These are phyloP conservation scores for Coreoperca whiteheadi DNA, from an alignment of 2,113 vertebrate species.

Conservation along the genomic window DNA sequence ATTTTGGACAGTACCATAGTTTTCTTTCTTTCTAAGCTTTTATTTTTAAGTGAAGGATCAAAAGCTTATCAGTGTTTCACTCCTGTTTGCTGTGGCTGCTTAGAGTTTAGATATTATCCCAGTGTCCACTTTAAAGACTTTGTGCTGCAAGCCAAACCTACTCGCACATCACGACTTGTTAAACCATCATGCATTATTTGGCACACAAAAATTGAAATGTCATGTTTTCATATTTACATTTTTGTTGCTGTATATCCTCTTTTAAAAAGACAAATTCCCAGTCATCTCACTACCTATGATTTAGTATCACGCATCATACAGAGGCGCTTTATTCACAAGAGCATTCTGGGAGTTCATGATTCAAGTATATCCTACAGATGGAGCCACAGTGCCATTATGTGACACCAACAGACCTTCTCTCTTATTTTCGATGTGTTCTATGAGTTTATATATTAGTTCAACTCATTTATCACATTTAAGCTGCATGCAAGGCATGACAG, in stretches of 20 bases:
- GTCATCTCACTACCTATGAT: background rate
- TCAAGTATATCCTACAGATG: conserved; percentile 42
- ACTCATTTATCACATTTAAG: background rate
- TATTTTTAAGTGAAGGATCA: background rate
- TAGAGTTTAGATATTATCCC: background rate
- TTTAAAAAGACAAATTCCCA: background rate
- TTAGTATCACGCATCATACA: no score
- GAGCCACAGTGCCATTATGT: background rate
- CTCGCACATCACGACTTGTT: background rate
- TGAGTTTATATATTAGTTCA: background rate
- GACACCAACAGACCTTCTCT: no score
- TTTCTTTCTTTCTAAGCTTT: background rate
- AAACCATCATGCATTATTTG: background rate
- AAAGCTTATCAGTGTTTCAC: background rate
- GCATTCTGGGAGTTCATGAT: background rate
- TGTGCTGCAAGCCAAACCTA: background rate
- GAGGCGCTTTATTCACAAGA: background rate
- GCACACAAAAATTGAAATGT: background rate
- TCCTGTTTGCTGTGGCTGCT: background rate
- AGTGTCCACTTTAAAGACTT: no score
- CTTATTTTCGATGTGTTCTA: background rate
- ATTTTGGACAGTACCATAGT: background rate
- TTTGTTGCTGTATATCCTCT: background rate
- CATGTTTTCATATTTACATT: background rate
- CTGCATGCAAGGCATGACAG: background rate